A percentile compares a stretch with the other conserved stretches of the same genome.
These are phyloP conservation scores for Tupiocoris notatus DNA, from an alignment of 2,888 invertebrate genomes.

Conservation along the genomic window DNA sequence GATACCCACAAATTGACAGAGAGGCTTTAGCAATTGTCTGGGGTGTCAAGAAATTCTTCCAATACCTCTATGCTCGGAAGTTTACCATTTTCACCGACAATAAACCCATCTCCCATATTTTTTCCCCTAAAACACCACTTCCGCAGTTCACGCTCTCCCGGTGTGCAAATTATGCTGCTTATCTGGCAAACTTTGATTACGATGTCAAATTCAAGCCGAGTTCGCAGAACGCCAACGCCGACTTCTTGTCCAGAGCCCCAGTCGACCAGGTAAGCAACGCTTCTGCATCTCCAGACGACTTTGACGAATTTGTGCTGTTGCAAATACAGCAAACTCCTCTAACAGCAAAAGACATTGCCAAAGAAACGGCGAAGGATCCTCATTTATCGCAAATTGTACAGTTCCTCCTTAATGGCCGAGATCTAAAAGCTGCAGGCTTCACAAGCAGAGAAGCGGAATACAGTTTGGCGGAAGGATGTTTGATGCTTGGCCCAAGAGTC, in stretches of 20 bases:
- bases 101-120: constrained; percentile 51
- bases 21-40: too few species aligned
- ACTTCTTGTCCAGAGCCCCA: too few species aligned
- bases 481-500: constrained; percentile 19
- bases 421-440: constrained; percentile 1
- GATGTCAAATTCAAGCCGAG: constrained; percentile 20
- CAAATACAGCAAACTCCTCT: constrained; percentile 24
- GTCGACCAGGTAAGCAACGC: not conserved
- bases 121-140: constrained; percentile 40
- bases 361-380: constrained; percentile 17
- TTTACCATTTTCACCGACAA: constrained; percentile 54
- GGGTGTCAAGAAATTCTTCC: too few species aligned
- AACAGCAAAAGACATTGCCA: constrained; percentile 26
- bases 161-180: constrained; percentile 25
- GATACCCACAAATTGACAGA: too few species aligned
- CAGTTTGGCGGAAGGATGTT: not conserved
- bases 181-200: constrained; percentile 18
- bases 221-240: constrained; percentile 6
- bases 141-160: constrained; percentile 28
- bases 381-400: constrained; percentile 7
- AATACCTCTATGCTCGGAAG: constrained; percentile 53
- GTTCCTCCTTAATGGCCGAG: constrained; percentile 3
- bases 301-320: constrained; percentile 15
- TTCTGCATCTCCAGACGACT: not conserved
- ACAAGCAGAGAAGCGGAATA: constrained; percentile 21